Evolutionary conservation across 2,113 vertebrate genomes (phyloP), one percentile per base, ranked within the genome.

Genomic region (Heptranchias perlo): DNA sequence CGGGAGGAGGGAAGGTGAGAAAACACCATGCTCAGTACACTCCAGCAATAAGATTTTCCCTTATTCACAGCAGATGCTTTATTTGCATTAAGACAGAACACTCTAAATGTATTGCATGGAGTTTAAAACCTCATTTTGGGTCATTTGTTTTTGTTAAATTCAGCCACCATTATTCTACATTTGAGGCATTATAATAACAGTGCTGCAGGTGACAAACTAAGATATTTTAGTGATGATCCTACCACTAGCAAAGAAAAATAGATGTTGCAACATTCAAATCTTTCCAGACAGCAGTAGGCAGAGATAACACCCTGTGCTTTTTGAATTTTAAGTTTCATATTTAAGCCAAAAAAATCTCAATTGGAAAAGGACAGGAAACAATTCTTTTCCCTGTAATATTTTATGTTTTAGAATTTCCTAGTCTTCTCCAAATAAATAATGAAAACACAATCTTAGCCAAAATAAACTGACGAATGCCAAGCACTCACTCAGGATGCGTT

Each of bases 51-150:
- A 73, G 76, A 52, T 95, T 47, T 73, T 49, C 76, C 65, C 67
- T 95, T 95, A 67, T 73, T 96, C 69, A 73, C 28, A 47, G 10
- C 31, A 28, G 95, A 21, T 52, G 96, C 95, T 58, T 62, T 93
- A 92, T 5, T 23, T 96, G 7, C 18, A 31, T 49, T 76, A 91
- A n/a, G 73, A n/a, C 11, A 58, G 58, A 10, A 58, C 11, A 76
- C 73, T n/a, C 6, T 16, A 13, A n/a, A 76, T n/a, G 76, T 14
- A 31, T 58, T 58, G 58, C 58, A 58, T 58, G n/a, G 35, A 78
- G 14, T 18, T 39, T 78, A 78, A 78, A n/a, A 39, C 13, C 0
- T 35, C 35, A 78, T 39, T 78, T 78, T 39, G n/a, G 76, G n/a
- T 16, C n/a, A 78, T 78, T 78, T 13, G 14, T 39, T 78, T 78